phyloP scores from a whole-genome alignment of 2,113 vertebrate genomes.

The crab-eating macaque (Macaca fascicularis) region DNA sequence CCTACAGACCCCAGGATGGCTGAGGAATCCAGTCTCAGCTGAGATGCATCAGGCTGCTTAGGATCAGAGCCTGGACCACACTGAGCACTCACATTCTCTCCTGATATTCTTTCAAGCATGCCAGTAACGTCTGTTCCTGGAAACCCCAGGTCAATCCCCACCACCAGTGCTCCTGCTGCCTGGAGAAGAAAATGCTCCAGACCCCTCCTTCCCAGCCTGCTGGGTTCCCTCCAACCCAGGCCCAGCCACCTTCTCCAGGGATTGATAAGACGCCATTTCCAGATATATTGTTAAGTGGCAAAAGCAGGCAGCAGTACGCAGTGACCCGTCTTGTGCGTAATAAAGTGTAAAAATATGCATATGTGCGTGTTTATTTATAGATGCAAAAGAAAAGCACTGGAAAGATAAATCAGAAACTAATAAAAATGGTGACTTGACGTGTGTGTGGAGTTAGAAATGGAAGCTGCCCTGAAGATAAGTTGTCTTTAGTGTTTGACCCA shows the following conservation, averaged over 20 bases:
- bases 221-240: accelerated
- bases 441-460: accelerated
- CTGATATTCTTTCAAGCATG: neutral
- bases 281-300: accelerated
- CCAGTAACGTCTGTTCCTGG: neutral
- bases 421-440: neutral
- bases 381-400: neutral
- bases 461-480: no score
- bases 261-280: neutral
- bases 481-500: accelerated
- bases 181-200: neutral
- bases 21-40: neutral
- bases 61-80: neutral
- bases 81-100: no score
- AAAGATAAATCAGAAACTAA: neutral
- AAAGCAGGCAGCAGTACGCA: accelerated
- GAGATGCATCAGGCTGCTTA: accelerated
- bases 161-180: accelerated
- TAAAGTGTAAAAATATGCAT: neutral
- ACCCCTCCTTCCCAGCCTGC: neutral
- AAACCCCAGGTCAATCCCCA: no score
- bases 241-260: accelerated
- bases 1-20: accelerated
- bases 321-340: neutral
- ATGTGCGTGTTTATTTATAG: neutral